A percentile compares a stretch with the other conserved stretches of the same genome.
phyloP scores from a whole-genome alignment of 2,113 vertebrate genomes.

The Anser cygnoides region DNA sequence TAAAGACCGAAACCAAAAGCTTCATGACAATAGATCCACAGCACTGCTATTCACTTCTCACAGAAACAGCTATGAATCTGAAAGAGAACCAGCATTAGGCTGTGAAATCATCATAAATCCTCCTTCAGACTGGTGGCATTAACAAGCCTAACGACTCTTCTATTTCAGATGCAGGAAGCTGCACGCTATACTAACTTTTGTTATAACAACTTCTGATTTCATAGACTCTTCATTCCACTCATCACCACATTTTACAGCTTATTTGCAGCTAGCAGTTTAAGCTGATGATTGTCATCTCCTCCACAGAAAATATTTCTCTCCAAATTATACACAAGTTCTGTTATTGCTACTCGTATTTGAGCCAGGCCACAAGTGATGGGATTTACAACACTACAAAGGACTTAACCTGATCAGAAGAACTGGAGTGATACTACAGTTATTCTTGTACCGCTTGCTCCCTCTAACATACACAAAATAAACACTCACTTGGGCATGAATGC shows the following conservation, averaged over 20 bases:
- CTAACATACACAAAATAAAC: background rate
- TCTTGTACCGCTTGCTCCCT: background rate
- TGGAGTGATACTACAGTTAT: background rate
- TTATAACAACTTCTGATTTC: background rate
- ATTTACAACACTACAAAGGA: rapidly evolving
- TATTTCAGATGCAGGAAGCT: background rate
- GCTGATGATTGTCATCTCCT: background rate
- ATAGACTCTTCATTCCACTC: background rate
- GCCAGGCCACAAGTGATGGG: rapidly evolving
- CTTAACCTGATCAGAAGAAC: background rate
- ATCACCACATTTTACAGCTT: background rate
- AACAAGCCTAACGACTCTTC: background rate
- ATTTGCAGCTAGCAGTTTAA: background rate
- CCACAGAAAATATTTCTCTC: background rate
- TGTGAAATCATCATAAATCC: background rate
- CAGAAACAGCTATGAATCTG: background rate
- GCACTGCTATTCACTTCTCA: background rate
- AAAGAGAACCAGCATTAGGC: rapidly evolving
- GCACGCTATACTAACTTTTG: background rate
- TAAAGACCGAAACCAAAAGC: background rate
- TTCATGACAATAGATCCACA: background rate
- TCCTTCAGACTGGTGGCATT: background rate
- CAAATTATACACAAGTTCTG: background rate
- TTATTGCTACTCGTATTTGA: background rate
- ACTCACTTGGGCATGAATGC: slow-evolving; percentile 93